phyloP scores from a whole-genome alignment of 2,797 vertebrate species.

The Limosa lapponica region DNA sequence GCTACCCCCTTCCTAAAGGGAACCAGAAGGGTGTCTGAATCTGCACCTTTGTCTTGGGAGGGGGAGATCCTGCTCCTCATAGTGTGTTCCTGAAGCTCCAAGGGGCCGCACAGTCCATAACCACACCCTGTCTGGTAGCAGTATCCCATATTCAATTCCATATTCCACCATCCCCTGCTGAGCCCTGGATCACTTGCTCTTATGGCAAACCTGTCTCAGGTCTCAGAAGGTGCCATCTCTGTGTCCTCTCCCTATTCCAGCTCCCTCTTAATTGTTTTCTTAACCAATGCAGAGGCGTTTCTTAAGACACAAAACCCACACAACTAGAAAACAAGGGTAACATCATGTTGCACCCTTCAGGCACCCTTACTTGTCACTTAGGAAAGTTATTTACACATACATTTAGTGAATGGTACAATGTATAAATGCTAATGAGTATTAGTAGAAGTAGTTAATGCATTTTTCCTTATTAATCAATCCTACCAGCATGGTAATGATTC shows the following conservation, averaged over 20 bases:
- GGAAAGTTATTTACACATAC: slow-evolving; percentile 32
- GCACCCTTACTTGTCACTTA: slow-evolving; percentile 47
- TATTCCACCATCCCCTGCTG: not conserved
- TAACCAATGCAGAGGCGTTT: not conserved
- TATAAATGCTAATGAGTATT: slow-evolving; percentile 67
- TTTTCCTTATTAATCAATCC: slow-evolving; percentile 70
- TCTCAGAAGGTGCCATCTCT: not conserved
- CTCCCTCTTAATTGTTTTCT: not conserved
- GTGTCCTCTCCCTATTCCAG: not conserved
- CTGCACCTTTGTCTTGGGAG: not conserved
- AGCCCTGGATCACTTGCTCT: accelerated
- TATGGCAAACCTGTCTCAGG: not conserved
- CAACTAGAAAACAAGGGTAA: not conserved
- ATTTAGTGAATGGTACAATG: slow-evolving; percentile 23
- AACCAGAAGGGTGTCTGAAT: not conserved
- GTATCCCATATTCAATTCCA: not conserved
- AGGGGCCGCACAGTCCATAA: accelerated
- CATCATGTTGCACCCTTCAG: slow-evolving; percentile 12
- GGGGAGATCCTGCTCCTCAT: not conserved
- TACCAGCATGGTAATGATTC: slow-evolving; percentile 54
- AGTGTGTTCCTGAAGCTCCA: not conserved
- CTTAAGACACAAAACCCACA: not conserved
- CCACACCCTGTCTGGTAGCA: not conserved
- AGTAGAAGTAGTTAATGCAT: slow-evolving; percentile 52
- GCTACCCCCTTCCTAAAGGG: not conserved